Evolutionary conservation across 2,797 vertebrate genomes (phyloP).

Genomic region (Parauchenoglanis ngamensis): DNA sequence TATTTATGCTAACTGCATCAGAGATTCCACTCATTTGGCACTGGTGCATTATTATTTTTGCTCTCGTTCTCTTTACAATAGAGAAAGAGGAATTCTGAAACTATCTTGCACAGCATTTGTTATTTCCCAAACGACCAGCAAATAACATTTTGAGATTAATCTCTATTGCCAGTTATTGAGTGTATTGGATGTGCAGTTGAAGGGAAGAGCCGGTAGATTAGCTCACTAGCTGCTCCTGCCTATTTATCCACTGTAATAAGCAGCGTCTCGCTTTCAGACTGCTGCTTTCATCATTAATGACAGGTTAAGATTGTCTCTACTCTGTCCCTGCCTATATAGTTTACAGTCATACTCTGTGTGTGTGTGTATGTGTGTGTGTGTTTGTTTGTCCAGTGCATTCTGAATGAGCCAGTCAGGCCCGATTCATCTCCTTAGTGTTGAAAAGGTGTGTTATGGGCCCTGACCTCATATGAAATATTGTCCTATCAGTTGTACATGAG

Average conservation of each 20-base stretch:
- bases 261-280: constrained; percentile 45
- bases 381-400: constrained; percentile 56
- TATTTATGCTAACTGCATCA: constrained; percentile 1
- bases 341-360: constrained; percentile 54
- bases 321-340: constrained; percentile 52
- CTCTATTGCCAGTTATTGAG: constrained; percentile 54
- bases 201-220: constrained; percentile 56
- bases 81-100: constrained; percentile 35
- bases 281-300: constrained; percentile 61
- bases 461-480: constrained; percentile 76
- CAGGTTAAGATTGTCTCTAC: constrained; percentile 55
- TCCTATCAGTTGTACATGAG: constrained; percentile 73
- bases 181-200: constrained; percentile 54
- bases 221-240: constrained; percentile 48
- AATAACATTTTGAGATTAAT: constrained; percentile 54
- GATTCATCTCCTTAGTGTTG: constrained; percentile 69
- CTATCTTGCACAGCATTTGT: constrained; percentile 46
- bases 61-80: constrained; percentile 9
- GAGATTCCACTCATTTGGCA: not conserved
- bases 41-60: not conserved
- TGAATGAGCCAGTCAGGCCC: constrained; percentile 65
- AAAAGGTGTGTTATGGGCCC: constrained; percentile 74
- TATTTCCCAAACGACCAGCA: constrained; percentile 53
- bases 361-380: constrained; percentile 33
- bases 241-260: constrained; percentile 57